Evolutionary conservation across 64 coral and sea anemone species (phyloP).

Genomic region (Stylophora pistillata): DNA sequence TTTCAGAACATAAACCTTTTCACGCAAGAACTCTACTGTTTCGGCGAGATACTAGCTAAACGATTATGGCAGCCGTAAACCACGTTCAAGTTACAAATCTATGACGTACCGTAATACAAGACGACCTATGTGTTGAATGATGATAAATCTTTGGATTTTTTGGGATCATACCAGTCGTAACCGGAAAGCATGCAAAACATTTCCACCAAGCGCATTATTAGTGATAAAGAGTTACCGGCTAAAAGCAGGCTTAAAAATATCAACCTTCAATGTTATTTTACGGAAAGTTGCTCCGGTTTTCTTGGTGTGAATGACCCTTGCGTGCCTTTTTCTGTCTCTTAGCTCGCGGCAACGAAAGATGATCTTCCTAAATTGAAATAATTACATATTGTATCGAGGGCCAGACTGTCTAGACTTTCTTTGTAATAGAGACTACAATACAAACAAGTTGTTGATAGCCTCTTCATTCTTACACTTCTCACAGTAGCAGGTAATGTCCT

Average conservation of each 20-base stretch:
- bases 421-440: neutral
- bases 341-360: neutral
- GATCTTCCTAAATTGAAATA: neutral
- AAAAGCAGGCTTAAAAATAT: neutral
- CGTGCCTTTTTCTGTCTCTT: neutral
- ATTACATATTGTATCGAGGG: neutral
- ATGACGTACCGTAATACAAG: slow-evolving; percentile 27
- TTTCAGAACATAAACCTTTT: neutral
- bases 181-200: slow-evolving; percentile 19
- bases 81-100: slow-evolving; percentile 11
- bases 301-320: neutral
- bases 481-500: neutral
- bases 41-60: neutral
- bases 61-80: neutral
- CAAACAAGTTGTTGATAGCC: neutral
- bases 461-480: neutral
- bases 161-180: neutral
- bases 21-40: neutral
- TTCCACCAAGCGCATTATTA: neutral
- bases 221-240: neutral
- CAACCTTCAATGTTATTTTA: neutral
- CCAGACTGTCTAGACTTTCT: neutral
- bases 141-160: slow-evolving; percentile 9
- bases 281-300: neutral
- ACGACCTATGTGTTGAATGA: neutral